Percentiles rank a stretch among this genome's conserved stretches.
Conservation (phyloP, 2,113 vertebrate species). For the Arothron firmamentum region DNA sequence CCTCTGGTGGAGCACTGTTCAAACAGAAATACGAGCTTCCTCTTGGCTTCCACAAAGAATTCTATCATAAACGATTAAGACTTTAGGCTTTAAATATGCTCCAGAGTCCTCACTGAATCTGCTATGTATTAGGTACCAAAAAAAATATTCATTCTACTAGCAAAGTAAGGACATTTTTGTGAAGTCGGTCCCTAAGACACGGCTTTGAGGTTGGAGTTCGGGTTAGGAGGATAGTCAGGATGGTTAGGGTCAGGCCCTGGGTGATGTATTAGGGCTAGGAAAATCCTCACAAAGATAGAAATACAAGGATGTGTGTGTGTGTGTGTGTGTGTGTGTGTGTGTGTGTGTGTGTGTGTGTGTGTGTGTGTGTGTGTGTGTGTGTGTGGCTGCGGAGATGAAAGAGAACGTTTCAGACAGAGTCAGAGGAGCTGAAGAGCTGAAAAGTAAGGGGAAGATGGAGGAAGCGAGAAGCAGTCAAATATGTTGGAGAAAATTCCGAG, state of each 20-base stretch:
- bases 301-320: neutral
- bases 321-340: too few relatives aligned
- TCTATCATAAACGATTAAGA: conserved; percentile 61
- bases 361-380: too few relatives aligned
- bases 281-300: too few relatives aligned
- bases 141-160: too few relatives aligned
- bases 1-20: conserved; percentile 14
- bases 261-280: too few relatives aligned
- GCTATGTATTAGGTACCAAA: neutral
- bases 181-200: too few relatives aligned
- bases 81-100: conserved; percentile 54
- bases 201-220: too few relatives aligned
- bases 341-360: too few relatives aligned
- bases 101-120: conserved; percentile 44
- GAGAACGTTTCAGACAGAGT: conserved; percentile 32
- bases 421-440: conserved; percentile 23
- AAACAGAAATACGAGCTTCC: conserved; percentile 34
- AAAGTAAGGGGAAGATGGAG: conserved; percentile 19
- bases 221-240: too few relatives aligned
- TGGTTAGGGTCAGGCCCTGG: too few relatives aligned
- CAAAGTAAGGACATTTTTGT: too few relatives aligned
- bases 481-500: conserved; percentile 54
- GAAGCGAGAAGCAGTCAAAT: conserved; percentile 35
- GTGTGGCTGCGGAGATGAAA: conserved; percentile 27
- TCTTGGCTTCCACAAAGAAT: conserved; percentile 38